Evolutionary conservation across 1,140 invertebrate species (phyloP).

Genomic region (Monochamus saltuarius): DNA sequence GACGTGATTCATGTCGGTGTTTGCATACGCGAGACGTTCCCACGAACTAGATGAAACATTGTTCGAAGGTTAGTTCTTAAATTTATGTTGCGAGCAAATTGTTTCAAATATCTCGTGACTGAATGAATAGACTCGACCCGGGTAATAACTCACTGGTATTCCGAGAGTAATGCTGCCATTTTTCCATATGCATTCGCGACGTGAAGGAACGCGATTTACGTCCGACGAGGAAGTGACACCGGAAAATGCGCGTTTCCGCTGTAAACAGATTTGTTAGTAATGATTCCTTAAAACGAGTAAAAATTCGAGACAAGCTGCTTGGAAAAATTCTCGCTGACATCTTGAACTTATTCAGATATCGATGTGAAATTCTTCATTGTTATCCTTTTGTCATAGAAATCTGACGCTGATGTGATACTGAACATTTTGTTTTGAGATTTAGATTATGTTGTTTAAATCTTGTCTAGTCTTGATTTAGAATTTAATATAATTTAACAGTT

Average conservation of each 20-base stretch:
- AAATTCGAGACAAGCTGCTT: too few species aligned
- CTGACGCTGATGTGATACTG: too few species aligned
- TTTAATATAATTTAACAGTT: too few species aligned
- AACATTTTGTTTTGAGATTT: too few species aligned
- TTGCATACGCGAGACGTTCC: constrained; percentile 7
- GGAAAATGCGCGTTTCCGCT: background rate
- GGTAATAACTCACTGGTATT: constrained; percentile 12
- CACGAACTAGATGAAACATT: constrained; percentile 16
- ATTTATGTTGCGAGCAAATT: constrained; percentile 17
- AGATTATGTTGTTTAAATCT: too few species aligned
- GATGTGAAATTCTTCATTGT: too few species aligned
- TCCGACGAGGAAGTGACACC: background rate
- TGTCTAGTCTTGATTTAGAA: too few species aligned
- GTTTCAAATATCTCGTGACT: constrained; percentile 12
- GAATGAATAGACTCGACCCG: constrained; percentile 15
- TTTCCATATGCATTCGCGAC: constrained; percentile 9
- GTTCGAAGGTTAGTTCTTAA: constrained; percentile 13
- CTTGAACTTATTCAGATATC: too few species aligned
- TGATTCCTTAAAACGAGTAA: too few species aligned
- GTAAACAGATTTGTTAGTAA: too few species aligned
- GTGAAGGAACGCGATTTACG: background rate
- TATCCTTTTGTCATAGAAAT: too few species aligned
- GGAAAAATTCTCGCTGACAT: too few species aligned
- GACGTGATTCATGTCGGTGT: constrained; percentile 15
- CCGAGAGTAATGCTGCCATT: background rate